A percentile compares a stretch with the other conserved stretches of the same genome.
Conservation (phyloP, 2,888 invertebrate species). For the Clunio marinus region DNA sequence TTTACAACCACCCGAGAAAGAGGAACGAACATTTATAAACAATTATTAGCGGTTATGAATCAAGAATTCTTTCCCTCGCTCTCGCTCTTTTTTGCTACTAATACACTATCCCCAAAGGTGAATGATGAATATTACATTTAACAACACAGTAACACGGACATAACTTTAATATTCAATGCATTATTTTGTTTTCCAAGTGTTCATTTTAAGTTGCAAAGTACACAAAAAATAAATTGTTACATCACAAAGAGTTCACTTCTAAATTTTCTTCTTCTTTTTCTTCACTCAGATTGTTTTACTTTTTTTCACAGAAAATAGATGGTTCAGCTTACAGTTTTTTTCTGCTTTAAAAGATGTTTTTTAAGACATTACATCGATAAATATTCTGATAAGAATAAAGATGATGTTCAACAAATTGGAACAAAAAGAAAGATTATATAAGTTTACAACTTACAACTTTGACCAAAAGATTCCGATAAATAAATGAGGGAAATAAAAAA, state of each 20-base stretch:
- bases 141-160: conserved; percentile 16
- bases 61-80: too few relatives aligned
- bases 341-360: not conserved
- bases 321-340: too few relatives aligned
- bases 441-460: too few relatives aligned
- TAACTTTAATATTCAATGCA: not conserved
- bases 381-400: not conserved
- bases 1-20: not conserved
- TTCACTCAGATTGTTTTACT: conserved; percentile 9
- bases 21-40: conserved; percentile 1
- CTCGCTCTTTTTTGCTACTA: not conserved
- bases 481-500: too few relatives aligned
- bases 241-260: conserved; percentile 18
- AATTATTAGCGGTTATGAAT: conserved; percentile 14
- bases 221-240: conserved; percentile 14
- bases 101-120: not conserved
- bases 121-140: conserved; percentile 4
- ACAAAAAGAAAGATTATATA: conserved; percentile 11
- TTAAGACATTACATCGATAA: not conserved
- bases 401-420: conserved; percentile 16
- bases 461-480: too few relatives aligned
- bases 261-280: not conserved
- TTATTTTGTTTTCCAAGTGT: not conserved
- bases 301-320: not conserved
- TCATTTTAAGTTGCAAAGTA: not conserved